These are phyloP conservation scores for Ictalurus furcatus DNA, from an alignment of 2,113 vertebrate genomes.

Conservation along the genomic window DNA sequence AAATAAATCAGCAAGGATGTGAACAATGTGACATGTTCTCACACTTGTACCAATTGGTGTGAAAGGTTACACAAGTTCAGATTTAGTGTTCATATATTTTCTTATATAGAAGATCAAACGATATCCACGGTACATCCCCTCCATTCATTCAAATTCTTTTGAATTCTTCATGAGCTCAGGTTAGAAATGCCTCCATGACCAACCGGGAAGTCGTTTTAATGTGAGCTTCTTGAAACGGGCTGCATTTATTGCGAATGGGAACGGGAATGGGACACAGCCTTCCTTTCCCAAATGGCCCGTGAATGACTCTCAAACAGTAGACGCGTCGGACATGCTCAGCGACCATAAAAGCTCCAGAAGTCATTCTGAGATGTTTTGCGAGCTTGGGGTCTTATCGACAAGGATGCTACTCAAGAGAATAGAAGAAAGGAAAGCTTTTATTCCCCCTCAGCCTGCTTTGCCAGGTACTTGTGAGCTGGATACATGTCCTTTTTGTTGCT, in stretches of 20 bases:
- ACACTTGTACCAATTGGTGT: not conserved
- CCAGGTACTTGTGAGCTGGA: slow-evolving; percentile 25
- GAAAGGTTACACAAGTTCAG: not conserved
- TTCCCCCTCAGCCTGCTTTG: not conserved
- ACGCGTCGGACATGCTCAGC: not conserved
- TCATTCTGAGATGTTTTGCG: slow-evolving; percentile 15
- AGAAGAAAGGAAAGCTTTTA: slow-evolving; percentile 7
- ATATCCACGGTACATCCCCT: not conserved
- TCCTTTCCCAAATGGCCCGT: not conserved
- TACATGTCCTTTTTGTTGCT: not conserved
- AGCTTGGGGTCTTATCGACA: slow-evolving; percentile 12
- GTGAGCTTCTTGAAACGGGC: no score
- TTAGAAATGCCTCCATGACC: not conserved
- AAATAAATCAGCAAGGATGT: not conserved
- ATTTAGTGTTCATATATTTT: not conserved
- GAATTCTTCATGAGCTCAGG: not conserved
- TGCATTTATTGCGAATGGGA: not conserved
- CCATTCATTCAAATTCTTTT: not conserved
- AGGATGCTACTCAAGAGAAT: not conserved
- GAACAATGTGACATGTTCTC: not conserved
- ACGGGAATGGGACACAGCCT: not conserved
- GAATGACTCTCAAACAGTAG: slow-evolving; percentile 12
- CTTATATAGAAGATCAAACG: not conserved
- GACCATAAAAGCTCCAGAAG: slow-evolving; percentile 1
- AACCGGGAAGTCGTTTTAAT: not conserved